Base-by-base conservation (phyloP, 1,140 invertebrate species). In the Trichonephila inaurata region DNA sequence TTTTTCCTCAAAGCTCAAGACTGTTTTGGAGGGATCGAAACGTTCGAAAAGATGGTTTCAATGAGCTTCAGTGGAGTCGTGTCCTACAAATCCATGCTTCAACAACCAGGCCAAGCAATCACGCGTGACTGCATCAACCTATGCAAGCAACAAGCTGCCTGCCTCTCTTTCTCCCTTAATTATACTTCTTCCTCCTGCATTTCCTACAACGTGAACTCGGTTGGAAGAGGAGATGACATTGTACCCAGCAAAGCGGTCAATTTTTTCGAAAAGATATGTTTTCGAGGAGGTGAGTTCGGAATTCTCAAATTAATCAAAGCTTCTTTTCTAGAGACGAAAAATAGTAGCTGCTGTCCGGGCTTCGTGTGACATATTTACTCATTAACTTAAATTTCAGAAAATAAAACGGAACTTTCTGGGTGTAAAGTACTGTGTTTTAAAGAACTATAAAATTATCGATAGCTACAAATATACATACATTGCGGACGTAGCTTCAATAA, bases 21-120 rank as follows among this genome's bases (percentile, higher is more conserved):
- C 85, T 96, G 96, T 95, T 96, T 96, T 94, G 96, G 96, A 40
- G 96, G 96, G 33, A 95, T 96, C 12, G 96, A 96, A 94, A 96
- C 96, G 8, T 96, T 96, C 91, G 96, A 96, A 94, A 96, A 96
- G 95, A 95, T 95, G 10, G 95, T 96, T 4, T 95, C 95, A 62
- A 95, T 96, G 85, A 95, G 95, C 28, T 96, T 96, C 94, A 94
- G 93, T 21, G 69, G 81, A 0, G 91, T 87, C n/a, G 94, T 94
- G 28, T 69, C 69, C 1, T 91, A 94, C 69, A 94, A 89, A n/a
- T 81, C 94, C 12, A 95, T 96, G 28, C 94, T 96, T 4, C 95
- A 96, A 83, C 96, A 96, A 94, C 95, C 95, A 19, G 96, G 96
- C 77, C 95, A 96, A 3, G 96, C 96, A 1, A 95, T 96, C 19